Percentiles rank a stretch among this genome's conserved stretches.
phyloP scores from a whole-genome alignment of 2,797 vertebrate species.

The Sarcophilus harrisii region DNA sequence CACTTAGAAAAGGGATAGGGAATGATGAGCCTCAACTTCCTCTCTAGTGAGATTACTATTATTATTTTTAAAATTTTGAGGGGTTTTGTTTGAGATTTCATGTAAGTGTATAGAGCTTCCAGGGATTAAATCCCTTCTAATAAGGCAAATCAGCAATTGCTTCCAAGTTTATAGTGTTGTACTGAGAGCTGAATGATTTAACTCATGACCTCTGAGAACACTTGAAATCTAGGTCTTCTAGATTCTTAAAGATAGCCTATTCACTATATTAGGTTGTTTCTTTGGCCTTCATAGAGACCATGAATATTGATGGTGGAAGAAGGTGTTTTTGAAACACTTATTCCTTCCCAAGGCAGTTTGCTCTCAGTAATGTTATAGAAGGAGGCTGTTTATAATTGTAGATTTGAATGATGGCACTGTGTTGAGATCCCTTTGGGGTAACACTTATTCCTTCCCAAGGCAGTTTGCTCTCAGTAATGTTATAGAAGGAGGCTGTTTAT shows the following conservation, averaged over 20 bases:
- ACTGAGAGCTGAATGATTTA: background rate
- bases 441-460: background rate
- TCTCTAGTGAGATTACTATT: background rate
- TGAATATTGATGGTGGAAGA: background rate
- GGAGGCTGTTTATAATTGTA: background rate
- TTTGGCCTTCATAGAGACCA: background rate
- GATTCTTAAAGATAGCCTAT: background rate
- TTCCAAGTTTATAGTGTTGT: background rate
- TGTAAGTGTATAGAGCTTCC: background rate
- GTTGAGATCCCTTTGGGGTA: background rate
- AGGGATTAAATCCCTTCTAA: background rate
- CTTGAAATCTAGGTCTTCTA: background rate
- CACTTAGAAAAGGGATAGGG: background rate
- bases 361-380: background rate
- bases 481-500: background rate
- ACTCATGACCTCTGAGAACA: background rate
- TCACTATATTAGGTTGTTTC: background rate
- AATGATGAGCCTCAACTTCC: accelerated
- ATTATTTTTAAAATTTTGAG: background rate
- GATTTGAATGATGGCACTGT: background rate
- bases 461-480: background rate
- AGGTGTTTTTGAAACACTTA: background rate
- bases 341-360: background rate
- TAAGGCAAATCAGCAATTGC: background rate
- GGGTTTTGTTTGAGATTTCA: background rate